phyloP scores from a whole-genome alignment of 1,140 invertebrate genomes.

The Chironomus striatipennis region DNA sequence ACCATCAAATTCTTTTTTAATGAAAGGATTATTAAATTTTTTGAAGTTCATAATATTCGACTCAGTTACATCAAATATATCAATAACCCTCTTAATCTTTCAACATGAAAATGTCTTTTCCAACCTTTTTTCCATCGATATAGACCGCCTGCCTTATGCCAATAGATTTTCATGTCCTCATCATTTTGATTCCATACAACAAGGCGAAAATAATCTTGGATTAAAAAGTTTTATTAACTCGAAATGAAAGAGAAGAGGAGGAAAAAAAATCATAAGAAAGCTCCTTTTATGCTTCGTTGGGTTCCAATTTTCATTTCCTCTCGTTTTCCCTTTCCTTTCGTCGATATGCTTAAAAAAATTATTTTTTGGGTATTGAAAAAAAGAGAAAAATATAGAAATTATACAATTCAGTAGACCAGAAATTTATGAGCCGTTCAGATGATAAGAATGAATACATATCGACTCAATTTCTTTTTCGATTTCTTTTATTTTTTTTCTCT shows the following conservation, averaged over 20 bases:
- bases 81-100: neutral
- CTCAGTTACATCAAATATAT: neutral
- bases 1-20: no score
- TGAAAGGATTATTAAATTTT: no score
- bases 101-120: neutral
- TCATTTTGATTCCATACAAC: neutral
- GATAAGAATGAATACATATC: neutral
- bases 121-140: neutral
- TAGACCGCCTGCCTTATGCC: neutral
- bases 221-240: neutral
- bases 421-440: neutral
- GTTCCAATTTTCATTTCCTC: neutral
- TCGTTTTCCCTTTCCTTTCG: neutral
- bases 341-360: neutral
- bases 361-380: neutral
- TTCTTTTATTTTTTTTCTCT: no score
- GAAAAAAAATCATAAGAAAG: neutral
- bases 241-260: neutral
- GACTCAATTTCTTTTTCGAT: neutral
- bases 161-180: neutral
- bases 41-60: neutral
- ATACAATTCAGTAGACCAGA: conserved; percentile 8
- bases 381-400: neutral
- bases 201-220: conserved; percentile 1
- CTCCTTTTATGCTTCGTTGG: neutral